Evolutionary conservation across 2,797 vertebrate species (phyloP), one percentile per base, ranked within the genome.

Genomic region (Brachyrhaphis roseni): DNA sequence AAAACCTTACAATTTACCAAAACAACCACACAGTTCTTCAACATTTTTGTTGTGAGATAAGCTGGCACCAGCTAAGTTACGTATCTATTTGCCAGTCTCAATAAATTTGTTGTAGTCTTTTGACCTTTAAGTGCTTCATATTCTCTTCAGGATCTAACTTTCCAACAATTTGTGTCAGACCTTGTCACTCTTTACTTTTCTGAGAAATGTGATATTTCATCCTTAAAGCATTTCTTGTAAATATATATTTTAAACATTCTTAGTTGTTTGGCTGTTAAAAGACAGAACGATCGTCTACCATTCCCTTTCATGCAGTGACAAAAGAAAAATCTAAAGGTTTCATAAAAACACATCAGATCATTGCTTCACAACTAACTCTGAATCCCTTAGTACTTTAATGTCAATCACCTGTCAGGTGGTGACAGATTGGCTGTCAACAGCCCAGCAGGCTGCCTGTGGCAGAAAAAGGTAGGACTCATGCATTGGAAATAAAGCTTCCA

Each of bases 381-480:
- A 86, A 88, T 88, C 87, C 84, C 55, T 86, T 47, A 84, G 87
- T 91, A 88, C 91, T 93, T 91, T 90, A 85, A 88, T 91, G 93
- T 92, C 93, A 90, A 72, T 94, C 93, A 93, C 78, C 83, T 93
- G 92, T 93, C 92, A 92, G 71, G 74, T 51, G 39, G 0, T 3
- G 28, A 87, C 68, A 90, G 89, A 93, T 89, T 57, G 84, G 83
- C 86, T 94, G 89, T 86, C 90, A 90, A 82, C 77, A 64, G 83
- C 89, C 89, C 86, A 86, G 87, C 89, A 76, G 91, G 92, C 75
- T 72, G 88, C 89, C 80, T 79, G 82, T 81, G 87, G 87, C 87
- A 86, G 53, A 28, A 55, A 86, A 82, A 78, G 86, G 86, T 84
- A 88, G 81, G 74, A 28, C 51, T 84, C 62, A 71, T 85, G 86